Evolutionary conservation across 2,113 vertebrate species (phyloP).

Genomic region (Speoplatyrhinus poulsoni): DNA sequence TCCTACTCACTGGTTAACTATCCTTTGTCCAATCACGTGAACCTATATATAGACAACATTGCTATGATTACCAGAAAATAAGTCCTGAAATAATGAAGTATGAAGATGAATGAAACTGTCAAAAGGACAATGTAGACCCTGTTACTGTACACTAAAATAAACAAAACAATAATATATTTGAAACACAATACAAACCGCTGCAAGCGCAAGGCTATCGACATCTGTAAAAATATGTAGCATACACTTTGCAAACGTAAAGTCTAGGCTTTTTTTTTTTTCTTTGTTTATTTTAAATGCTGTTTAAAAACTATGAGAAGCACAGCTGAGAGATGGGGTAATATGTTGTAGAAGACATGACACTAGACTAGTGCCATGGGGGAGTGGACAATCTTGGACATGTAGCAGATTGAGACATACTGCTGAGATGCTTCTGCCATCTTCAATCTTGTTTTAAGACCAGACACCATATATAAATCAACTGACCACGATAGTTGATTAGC

Average conservation of each 20-base stretch:
- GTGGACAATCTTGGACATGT: conserved; percentile 31
- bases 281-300: conserved; percentile 25
- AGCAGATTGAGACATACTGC: conserved; percentile 54
- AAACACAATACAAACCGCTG: conserved; percentile 73
- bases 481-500: conserved; percentile 55
- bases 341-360: conserved; percentile 64
- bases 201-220: conserved; percentile 70
- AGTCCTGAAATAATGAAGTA: conserved; percentile 57
- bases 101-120: conserved; percentile 69
- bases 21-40: conserved; percentile 59
- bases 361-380: conserved; percentile 52
- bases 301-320: conserved; percentile 71
- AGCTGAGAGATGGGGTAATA: conserved; percentile 58
- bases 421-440: conserved; percentile 51
- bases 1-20: conserved; percentile 59
- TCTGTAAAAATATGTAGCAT: conserved; percentile 65
- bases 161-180: conserved; percentile 72
- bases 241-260: conserved; percentile 67
- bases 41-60: conserved; percentile 65
- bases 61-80: conserved; percentile 65
- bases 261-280: conserved; percentile 39
- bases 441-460: conserved; percentile 57
- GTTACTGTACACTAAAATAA: conserved; percentile 73
- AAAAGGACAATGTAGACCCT: conserved; percentile 70
- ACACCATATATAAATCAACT: conserved; percentile 60